Base-by-base conservation (phyloP, 2,113 vertebrate genomes). In the Oxyruncus cristatus region DNA sequence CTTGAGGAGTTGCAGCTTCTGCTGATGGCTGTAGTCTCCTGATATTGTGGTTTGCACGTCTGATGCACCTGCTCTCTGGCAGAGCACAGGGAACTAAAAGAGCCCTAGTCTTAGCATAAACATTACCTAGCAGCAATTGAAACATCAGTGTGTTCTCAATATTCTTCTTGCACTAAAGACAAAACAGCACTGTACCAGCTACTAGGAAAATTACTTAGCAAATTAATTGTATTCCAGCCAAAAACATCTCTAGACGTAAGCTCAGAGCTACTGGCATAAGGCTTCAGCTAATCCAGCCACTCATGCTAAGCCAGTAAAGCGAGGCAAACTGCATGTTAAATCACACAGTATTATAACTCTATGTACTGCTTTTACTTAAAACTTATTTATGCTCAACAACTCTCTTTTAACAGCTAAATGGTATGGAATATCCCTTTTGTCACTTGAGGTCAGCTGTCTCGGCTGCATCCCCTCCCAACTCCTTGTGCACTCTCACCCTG, bases 51-150 rank as follows among this genome's bases (percentile, higher is more conserved):
- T 82, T 59, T 82, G 28, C 2, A 1, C 44, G 75, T 82, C n/a
- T 75, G 39, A 28, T 41, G 30, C 11, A 0, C 0, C 20, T n/a
- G n/a, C 16, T 75, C 20, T 68, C 28, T 75, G 46, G 19, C 53
- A 75, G 39, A 82, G n/a, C 28, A 39, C 0, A 0, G 28, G 20
- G 81, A 61, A 26, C 14, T 39, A 12, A n/a, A n/a, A 67, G n/a
- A 46, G 5, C 28, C 28, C 24, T 53, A 61, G 20, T 12, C 9
- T 26, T 47, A 53, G 7, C 13, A n/a, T 46, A 82, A 41, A 9
- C 11, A 8, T 75, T 68, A 26, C 28, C 39, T 46, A 22, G 11
- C 33, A 75, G 11, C 24, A 61, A 35, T 41, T 26, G 52, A 46
- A 82, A 46, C 15, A 61, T 46, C 13, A 46, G 7, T n/a, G 61